Conservation (phyloP, 2,113 vertebrate genomes). For the Lanius ludovicianus region DNA sequence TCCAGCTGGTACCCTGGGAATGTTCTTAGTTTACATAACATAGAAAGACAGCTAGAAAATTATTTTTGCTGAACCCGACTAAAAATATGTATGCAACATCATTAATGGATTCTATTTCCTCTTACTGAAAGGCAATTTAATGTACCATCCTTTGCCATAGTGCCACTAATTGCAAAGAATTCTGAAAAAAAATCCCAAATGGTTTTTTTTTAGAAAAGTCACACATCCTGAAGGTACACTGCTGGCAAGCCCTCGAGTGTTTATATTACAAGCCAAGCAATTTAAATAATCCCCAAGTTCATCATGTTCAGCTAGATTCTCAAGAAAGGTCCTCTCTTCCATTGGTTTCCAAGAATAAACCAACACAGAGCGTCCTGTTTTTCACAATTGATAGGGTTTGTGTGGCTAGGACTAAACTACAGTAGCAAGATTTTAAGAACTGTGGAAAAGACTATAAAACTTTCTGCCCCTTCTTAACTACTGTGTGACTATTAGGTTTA, state of each 20-base stretch:
- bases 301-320: conserved; percentile 9
- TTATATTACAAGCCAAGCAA: conserved; percentile 14
- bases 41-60: conserved; percentile 27
- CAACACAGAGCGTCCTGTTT: neutral
- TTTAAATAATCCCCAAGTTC: conserved; percentile 23
- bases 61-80: conserved; percentile 11
- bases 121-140: conserved; percentile 13
- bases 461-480: conserved; percentile 71
- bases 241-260: neutral
- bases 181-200: neutral
- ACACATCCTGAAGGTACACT: conserved; percentile 2
- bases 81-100: conserved; percentile 42
- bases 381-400: conserved; percentile 2
- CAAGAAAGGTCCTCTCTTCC: neutral
- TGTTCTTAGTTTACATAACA: neutral
- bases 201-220: conserved; percentile 7
- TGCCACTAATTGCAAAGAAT: conserved; percentile 15
- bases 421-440: conserved; percentile 66
- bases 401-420: conserved; percentile 32
- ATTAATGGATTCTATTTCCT: conserved; percentile 27
- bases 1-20: neutral
- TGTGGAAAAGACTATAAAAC: conserved; percentile 67
- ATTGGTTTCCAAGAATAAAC: conserved; percentile 16
- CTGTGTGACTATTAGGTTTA: conserved; percentile 59
- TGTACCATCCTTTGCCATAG: neutral